These are phyloP conservation scores for Macrosteles quadrilineatus DNA, from an alignment of 1,140 invertebrate genomes.

Conservation along the genomic window DNA sequence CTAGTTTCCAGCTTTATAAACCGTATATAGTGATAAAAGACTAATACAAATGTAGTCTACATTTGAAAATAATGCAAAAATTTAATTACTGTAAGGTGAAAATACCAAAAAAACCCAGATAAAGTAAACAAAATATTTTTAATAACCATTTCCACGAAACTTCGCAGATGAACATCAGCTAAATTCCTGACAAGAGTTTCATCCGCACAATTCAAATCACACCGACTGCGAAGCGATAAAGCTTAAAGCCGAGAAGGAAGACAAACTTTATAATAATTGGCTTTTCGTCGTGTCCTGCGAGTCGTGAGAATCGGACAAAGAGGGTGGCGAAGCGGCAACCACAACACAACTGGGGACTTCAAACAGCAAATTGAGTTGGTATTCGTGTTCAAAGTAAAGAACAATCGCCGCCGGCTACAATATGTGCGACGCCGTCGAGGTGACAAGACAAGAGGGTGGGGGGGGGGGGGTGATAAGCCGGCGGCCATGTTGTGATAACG, in stretches of 20 bases:
- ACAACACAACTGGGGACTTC: neutral
- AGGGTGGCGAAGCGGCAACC: slow-evolving; percentile 2
- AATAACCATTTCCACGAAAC: too few relatives aligned
- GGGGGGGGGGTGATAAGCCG: slow-evolving; percentile 17
- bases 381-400: slow-evolving; percentile 17
- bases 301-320: neutral
- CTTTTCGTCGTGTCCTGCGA: slow-evolving; percentile 4
- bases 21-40: too few relatives aligned
- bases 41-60: too few relatives aligned
- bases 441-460: neutral
- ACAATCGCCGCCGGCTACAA: slow-evolving; percentile 15
- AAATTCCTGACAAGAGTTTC: too few relatives aligned
- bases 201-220: too few relatives aligned
- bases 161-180: too few relatives aligned
- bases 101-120: too few relatives aligned
- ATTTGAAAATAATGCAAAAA: too few relatives aligned
- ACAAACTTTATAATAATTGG: slow-evolving; percentile 1
- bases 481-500: slow-evolving; percentile 22
- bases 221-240: too few relatives aligned
- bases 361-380: slow-evolving; percentile 10
- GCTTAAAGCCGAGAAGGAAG: neutral
- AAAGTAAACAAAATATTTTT: too few relatives aligned
- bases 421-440: neutral
- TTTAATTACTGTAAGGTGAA: too few relatives aligned
- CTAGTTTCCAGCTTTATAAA: too few relatives aligned